Conservation (phyloP, 2,113 vertebrate genomes). For the Muntiacus reevesi region DNA sequence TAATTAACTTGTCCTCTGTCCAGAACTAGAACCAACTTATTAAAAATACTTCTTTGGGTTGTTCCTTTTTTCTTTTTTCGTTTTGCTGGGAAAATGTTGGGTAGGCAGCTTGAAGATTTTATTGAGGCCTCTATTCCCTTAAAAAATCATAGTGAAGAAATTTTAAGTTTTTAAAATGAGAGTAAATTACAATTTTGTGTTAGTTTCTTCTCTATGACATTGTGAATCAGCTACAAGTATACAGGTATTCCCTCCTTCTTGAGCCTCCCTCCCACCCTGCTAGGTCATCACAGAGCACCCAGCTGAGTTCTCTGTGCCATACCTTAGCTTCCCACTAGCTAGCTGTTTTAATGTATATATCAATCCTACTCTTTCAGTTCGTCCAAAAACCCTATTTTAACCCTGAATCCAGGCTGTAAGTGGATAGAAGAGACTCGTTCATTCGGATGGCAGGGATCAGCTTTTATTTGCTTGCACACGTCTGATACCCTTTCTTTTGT, state of each 20-base stretch:
- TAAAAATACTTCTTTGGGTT: not conserved
- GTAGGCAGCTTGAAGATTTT: not conserved
- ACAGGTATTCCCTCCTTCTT: not conserved
- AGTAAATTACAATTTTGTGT: not conserved
- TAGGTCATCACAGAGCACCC: not conserved
- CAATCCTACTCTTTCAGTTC: not conserved
- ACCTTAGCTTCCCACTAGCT: not conserved
- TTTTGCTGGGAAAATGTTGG: not conserved
- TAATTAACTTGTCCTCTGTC: constrained; percentile 17
- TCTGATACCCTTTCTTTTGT: not conserved
- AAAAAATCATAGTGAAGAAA: not conserved
- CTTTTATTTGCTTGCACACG: not conserved
- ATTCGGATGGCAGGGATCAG: not conserved
- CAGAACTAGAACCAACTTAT: not conserved
- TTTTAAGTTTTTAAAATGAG: not conserved
- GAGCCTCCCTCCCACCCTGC: not conserved
- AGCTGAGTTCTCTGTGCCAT: not conserved
- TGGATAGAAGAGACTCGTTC: not conserved
- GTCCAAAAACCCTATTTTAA: not conserved
- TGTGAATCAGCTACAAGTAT: not conserved
- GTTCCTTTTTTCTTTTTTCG: not conserved
- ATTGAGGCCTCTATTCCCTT: not conserved
- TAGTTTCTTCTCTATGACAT: not conserved
- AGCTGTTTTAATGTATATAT: not conserved
- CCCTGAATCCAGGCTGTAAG: not conserved